Evolutionary conservation across 2,113 vertebrate genomes (phyloP).

Genomic region (Gymnorhina tibicen): DNA sequence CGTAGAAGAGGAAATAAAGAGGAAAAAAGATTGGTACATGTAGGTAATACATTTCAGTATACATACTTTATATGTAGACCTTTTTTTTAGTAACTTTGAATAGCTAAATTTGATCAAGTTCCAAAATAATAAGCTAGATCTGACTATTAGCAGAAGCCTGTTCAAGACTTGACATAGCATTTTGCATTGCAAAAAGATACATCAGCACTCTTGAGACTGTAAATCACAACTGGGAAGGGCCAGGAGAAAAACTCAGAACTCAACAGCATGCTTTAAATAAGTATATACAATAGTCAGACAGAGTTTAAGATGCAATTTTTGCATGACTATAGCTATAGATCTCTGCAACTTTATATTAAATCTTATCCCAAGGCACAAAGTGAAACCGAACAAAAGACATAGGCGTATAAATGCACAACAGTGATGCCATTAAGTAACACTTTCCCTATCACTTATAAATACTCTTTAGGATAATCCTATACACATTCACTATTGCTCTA

Average conservation of each 20-base stretch:
- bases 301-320: not conserved
- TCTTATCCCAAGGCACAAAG: not conserved
- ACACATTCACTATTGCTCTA: not conserved
- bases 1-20: not conserved
- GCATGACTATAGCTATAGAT: not conserved
- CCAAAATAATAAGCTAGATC: not conserved
- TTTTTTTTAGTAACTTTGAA: not conserved
- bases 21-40: not conserved
- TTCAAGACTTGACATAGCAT: not conserved
- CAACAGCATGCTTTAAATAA: not conserved
- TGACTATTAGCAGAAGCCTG: not conserved
- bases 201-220: not conserved
- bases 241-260: not conserved
- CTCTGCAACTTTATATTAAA: not conserved
- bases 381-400: not conserved
- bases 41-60: not conserved
- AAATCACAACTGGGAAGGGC: not conserved
- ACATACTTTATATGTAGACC: not conserved
- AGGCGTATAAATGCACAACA: not conserved
- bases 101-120: not conserved
- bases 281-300: not conserved
- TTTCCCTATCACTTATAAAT: not conserved
- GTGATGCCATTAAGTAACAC: fast-evolving
- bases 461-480: not conserved
- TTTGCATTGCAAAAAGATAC: not conserved